Base-by-base conservation (phyloP, 2,888 invertebrate genomes). In the Tetheella fluctuosa region DNA sequence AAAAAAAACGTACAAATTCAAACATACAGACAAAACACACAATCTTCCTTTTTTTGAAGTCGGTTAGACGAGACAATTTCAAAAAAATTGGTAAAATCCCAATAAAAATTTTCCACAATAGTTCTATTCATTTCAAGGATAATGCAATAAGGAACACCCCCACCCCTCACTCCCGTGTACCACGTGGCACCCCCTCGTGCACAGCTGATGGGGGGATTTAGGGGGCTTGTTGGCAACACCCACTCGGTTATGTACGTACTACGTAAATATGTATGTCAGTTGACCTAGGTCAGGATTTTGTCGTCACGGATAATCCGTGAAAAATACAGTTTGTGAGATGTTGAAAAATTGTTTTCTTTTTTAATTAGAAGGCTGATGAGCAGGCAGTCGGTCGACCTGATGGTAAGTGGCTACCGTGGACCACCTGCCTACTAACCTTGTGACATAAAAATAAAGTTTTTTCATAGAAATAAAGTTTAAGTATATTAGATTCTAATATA, bases 91-190 rank as follows among this genome's bases (percentile, higher is more conserved):
- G 15, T 10, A 4, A 54, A 30, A 25, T 8, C 17, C 10, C 34
- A 54, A 54, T 10, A n/a, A 54, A 20, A 10, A 30, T 25, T 17
- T 30, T 65, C 56, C 59, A 62, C 52, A 61, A 57, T 60, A 70
- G 60, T 53, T 71, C 30, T 69, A 70, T 73, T 71, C 67, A 70
- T 58, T 67, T 57, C 68, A 71, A 75, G 74, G 74, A 79, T 80
- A 81, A 81, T 83, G 82, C 79, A 82, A 78, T 80, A 80, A 81
- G 76, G 70, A 75, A 73, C 53, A 62, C 58, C 61, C 59, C 55
- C 61, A 62, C 58, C 61, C 59, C 55, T 60, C 28, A 54, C 55
- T 63, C 52, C 17, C 54, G 57, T 60, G 59, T 60, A 58, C 37
- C 54, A 25, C 30, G 57, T 25, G 23, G 39, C 30, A 7, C 63